Evolutionary conservation across 2,888 invertebrate genomes (phyloP).

Genomic region (Heliothis peltigera): DNA sequence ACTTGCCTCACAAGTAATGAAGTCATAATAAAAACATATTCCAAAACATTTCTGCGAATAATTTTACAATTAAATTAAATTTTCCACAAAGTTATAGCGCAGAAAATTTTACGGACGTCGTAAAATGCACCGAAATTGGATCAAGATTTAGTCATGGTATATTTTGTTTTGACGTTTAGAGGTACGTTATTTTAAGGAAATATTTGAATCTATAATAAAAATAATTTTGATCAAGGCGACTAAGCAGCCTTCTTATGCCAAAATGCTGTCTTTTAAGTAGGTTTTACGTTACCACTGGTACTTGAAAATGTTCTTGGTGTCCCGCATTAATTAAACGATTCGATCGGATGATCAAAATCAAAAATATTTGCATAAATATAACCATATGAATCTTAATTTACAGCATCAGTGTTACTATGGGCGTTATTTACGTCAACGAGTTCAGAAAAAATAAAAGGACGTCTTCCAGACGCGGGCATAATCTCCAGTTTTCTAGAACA

Average conservation of each 20-base stretch:
- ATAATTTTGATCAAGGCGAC: too few relatives aligned
- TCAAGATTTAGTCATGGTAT: slow-evolving; percentile 43
- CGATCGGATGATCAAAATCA: background rate
- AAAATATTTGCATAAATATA: background rate
- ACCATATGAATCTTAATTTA: slow-evolving; percentile 10
- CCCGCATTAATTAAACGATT: background rate
- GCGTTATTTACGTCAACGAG: slow-evolving; percentile 19
- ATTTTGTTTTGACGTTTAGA: slow-evolving; percentile 34
- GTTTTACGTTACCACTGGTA: too few relatives aligned
- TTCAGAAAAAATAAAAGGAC: slow-evolving; percentile 27
- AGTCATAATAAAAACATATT: slow-evolving; percentile 13
- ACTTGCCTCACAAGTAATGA: background rate
- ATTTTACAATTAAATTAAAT: slow-evolving; percentile 23
- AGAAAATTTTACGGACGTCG: slow-evolving; percentile 17
- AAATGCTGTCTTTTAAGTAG: too few relatives aligned
- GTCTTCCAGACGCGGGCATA: slow-evolving; percentile 50
- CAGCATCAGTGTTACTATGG: slow-evolving; percentile 48
- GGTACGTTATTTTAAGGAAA: slow-evolving; percentile 32
- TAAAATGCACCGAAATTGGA: slow-evolving; percentile 53
- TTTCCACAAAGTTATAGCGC: slow-evolving; percentile 1
- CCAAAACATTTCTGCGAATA: background rate
- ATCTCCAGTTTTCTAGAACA: slow-evolving; percentile 64
- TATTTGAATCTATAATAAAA: background rate
- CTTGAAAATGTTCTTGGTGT: background rate
- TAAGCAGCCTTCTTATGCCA: too few relatives aligned